Base-by-base conservation (phyloP, 1,140 invertebrate species). In the Rhynchophorus ferrugineus region DNA sequence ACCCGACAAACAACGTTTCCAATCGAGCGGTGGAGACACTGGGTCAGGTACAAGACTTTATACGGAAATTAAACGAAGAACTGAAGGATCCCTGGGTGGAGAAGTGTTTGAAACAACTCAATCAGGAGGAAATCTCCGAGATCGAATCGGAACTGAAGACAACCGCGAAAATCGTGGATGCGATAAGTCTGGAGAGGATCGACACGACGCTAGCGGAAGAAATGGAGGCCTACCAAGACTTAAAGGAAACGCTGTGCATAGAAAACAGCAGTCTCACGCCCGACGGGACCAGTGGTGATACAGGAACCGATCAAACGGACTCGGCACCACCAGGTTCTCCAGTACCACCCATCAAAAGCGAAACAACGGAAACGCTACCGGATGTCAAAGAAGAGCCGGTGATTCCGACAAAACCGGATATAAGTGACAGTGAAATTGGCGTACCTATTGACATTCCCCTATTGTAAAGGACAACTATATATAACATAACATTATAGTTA, bases 1-100 rank as follows among this genome's bases (percentile, higher is more conserved):
- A 62, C 44, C 19, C 19, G 1, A 60, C 54, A 2, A 45, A 54
- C 13, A 64, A 64, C 45, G 34, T 62, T 1, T 48, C 50, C 35
- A 53, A 61, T 17, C 37, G 49, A 18, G 56, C 56, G 6, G 49
- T 52, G 14, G 50, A 42, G 17, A 57, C 56, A 6, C 33, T 64
- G 13, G 39, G 21, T 6, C 44, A 57, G 38, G 57, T 62, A 11
- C 39, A 44, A 29, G 29, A 55, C 3, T 61, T 62, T 33, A 34
- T 54, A 7, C 34, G 22, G 7, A 35, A 17, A 16, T 14, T 64
- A 7, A 22, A 37, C 7, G 24, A 41, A n/a, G 60, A 62, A 54
- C 22, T 61, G 13, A 35, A 50, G 9, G 47, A 58, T 48, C 21
- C 54, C 2, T 61, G 61, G 61, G 56, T 60, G 0, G 13, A 45